phyloP scores from a whole-genome alignment of 1,140 invertebrate genomes.

The Macrobrachium rosenbergii region DNA sequence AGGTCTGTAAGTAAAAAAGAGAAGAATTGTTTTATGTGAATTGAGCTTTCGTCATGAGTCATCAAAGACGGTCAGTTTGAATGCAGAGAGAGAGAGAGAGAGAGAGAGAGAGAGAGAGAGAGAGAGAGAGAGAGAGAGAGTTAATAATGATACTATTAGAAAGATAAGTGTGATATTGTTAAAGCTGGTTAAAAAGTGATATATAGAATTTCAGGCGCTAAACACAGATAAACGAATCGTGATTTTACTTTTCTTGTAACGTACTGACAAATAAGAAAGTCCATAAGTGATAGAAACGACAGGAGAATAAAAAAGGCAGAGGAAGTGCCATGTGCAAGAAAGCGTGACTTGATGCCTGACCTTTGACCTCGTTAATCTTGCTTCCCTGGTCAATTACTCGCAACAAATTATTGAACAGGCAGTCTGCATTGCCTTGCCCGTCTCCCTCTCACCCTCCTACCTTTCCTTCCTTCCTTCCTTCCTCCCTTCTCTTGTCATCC shows the following conservation, averaged over 20 bases:
- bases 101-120: slow-evolving; percentile 42
- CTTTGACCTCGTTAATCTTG: not conserved
- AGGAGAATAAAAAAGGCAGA: no score
- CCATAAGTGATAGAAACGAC: no score
- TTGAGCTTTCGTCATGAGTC: not conserved
- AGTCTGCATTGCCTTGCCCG: not conserved
- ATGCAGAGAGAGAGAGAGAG: slow-evolving; percentile 7
- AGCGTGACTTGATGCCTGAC: not conserved
- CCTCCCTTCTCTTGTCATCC: not conserved
- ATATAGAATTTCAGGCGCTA: not conserved
- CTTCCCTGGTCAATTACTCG: no score
- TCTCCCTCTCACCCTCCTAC: not conserved
- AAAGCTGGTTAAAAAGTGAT: not conserved
- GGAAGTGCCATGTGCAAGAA: no score
- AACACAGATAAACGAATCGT: not conserved
- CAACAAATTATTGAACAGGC: not conserved
- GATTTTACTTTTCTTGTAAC: not conserved
- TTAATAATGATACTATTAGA: slow-evolving; percentile 22
- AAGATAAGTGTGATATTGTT: no score
- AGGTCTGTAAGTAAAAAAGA: not conserved
- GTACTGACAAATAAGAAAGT: no score
- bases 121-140: slow-evolving; percentile 43
- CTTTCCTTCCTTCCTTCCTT: not conserved
- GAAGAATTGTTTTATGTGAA: not conserved
- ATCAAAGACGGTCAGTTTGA: not conserved